A percentile compares a stretch with the other conserved stretches of the same genome.
These are phyloP conservation scores for Eutolmus rufibarbis DNA, from an alignment of 2,888 invertebrate genomes.

Conservation along the genomic window DNA sequence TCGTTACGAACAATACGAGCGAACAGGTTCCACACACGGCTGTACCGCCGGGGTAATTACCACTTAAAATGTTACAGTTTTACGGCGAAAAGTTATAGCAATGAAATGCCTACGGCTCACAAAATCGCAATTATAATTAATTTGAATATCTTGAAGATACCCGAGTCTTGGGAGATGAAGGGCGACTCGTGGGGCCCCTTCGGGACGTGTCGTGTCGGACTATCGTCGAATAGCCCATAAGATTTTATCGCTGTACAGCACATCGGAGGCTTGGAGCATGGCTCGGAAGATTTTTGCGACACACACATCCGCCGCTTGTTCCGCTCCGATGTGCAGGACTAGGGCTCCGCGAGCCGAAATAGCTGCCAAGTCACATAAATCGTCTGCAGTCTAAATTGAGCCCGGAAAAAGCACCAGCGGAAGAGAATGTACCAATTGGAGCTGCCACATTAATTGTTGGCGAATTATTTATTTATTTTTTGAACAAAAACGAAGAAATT, in stretches of 20 bases:
- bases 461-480: constrained; percentile 25
- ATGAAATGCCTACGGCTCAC: not conserved
- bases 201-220: not conserved
- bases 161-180: not conserved
- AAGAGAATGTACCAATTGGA: constrained; percentile 9
- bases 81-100: not conserved
- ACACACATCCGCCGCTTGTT: not conserved
- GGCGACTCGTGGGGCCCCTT: not conserved
- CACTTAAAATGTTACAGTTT: constrained; percentile 12
- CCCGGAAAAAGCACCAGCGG: not conserved
- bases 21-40: not conserved
- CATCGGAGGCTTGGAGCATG: not conserved
- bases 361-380: constrained; percentile 34
- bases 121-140: not conserved
- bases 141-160: not conserved
- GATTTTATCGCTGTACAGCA: constrained; percentile 9
- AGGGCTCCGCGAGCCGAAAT: not conserved
- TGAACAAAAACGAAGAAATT: not conserved
- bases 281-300: not conserved
- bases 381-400: constrained; percentile 16
- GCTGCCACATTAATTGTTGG: constrained; percentile 19
- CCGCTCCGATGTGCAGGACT: not conserved
- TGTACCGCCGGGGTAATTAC: not conserved
- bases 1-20: not conserved
- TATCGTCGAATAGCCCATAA: not conserved